A percentile compares a stretch with the other conserved stretches of the same genome.
Conservation (phyloP, 2,113 vertebrate species). For the Illadopsis cleaveri region DNA sequence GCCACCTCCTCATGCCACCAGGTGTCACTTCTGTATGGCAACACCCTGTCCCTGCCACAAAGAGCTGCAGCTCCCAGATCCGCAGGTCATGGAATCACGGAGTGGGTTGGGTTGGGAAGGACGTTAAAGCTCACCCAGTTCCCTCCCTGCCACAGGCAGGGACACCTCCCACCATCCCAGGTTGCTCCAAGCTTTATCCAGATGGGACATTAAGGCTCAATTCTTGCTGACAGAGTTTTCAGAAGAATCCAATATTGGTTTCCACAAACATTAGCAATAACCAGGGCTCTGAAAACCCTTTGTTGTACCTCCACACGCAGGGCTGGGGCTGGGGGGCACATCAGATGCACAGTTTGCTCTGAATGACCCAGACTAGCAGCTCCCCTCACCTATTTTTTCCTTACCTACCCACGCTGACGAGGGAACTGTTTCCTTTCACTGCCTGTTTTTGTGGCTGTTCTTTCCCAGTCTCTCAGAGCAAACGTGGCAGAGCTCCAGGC, state of each 20-base stretch:
- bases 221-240: neutral
- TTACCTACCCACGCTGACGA: neutral
- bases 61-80: neutral
- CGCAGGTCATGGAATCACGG: accelerated
- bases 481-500: neutral
- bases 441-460: accelerated
- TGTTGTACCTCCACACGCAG: neutral
- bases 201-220: neutral
- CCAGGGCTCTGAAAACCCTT: neutral
- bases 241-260: neutral
- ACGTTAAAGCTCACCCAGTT: neutral
- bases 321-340: neutral
- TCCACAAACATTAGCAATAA: neutral
- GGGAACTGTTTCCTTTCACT: neutral
- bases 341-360: neutral
- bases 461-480: neutral
- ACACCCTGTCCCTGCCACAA: accelerated
- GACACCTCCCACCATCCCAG: neutral
- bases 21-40: neutral
- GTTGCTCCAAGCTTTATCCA: neutral
- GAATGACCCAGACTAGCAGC: neutral
- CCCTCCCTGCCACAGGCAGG: neutral
- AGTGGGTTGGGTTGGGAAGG: neutral
- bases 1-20: neutral
- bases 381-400: neutral